A percentile compares a stretch with the other conserved stretches of the same genome.
Conservation (phyloP, 2,113 vertebrate species). For the Phylloscopus whistleri region DNA sequence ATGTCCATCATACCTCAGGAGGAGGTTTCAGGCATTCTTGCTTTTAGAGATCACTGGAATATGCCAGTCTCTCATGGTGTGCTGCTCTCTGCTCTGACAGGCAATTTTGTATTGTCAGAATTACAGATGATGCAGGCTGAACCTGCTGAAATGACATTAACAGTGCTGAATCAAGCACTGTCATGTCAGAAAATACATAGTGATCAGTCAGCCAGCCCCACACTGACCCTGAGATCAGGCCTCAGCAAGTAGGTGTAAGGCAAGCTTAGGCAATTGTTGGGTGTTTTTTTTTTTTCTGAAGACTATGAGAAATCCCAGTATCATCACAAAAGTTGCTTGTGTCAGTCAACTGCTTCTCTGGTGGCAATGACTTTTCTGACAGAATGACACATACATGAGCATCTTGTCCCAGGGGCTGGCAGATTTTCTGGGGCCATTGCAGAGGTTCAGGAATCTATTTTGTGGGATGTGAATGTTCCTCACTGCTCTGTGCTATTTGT, state of each 20-base stretch:
- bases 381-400: fast-evolving
- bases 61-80: background rate
- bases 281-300: background rate
- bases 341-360: background rate
- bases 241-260: background rate
- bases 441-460: background rate
- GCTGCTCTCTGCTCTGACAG: background rate
- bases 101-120: background rate
- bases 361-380: background rate
- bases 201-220: background rate
- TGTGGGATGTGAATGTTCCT: background rate
- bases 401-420: background rate
- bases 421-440: background rate
- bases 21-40: background rate
- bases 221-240: background rate
- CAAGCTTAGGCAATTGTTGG: background rate
- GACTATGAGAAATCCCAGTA: background rate
- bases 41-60: background rate
- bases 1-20: background rate
- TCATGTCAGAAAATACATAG: background rate
- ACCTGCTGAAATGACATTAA: background rate
- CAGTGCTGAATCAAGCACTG: background rate
- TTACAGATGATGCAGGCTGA: background rate
- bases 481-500: background rate
- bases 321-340: background rate